Evolutionary conservation across 2,888 invertebrate species (phyloP).

Genomic region (Zele albiditarsus): DNA sequence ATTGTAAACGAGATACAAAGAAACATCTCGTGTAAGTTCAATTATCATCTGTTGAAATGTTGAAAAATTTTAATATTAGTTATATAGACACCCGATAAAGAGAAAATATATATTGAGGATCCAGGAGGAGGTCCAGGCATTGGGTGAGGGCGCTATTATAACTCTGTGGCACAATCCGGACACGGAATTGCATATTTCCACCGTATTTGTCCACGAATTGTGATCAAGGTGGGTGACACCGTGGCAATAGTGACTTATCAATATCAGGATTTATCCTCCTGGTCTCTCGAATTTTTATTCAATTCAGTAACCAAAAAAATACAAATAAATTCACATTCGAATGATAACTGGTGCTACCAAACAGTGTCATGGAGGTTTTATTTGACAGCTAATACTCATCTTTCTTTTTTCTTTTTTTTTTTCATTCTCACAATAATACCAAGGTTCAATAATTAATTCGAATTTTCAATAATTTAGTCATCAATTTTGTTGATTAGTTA

Average conservation of each 20-base stretch:
- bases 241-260: conserved; percentile 13
- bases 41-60: not conserved
- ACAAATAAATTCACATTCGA: too few relatives aligned
- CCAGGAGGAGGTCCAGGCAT: conserved; percentile 24
- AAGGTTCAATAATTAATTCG: too few relatives aligned
- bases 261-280: not conserved
- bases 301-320: too few relatives aligned
- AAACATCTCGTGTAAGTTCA: not conserved
- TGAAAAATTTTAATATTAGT: not conserved
- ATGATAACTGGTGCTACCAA: too few relatives aligned
- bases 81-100: not conserved
- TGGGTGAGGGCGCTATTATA: conserved; percentile 26
- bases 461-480: too few relatives aligned
- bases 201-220: conserved; percentile 16
- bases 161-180: not conserved
- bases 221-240: conserved; percentile 18
- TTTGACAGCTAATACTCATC: conserved; percentile 33
- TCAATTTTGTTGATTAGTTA: too few relatives aligned
- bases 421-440: too few relatives aligned
- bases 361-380: not conserved
- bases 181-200: conserved; percentile 3
- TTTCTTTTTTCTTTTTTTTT: conserved; percentile 16
- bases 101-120: conserved; percentile 16
- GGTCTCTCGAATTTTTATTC: not conserved
- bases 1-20: not conserved